phyloP scores from a whole-genome alignment of 2,888 invertebrate species.

The Vesta saturnalis region DNA sequence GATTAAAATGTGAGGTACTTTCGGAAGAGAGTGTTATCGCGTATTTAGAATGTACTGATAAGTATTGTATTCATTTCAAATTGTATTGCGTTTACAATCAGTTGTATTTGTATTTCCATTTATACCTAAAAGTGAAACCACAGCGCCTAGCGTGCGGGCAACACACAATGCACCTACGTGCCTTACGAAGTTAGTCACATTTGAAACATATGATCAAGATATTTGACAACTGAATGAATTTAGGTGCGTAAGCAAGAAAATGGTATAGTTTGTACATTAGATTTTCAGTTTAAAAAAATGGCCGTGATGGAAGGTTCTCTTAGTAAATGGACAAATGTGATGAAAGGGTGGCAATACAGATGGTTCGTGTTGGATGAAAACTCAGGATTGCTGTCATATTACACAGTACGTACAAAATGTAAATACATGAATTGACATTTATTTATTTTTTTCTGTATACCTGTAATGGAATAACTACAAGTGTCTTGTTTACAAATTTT shows the following conservation, averaged over 20 bases:
- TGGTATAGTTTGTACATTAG: conserved; percentile 15
- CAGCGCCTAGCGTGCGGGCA: conserved; percentile 13
- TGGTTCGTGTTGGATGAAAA: conserved; percentile 99
- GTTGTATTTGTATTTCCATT: not conserved
- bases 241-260: not conserved
- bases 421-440: not conserved
- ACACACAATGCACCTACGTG: not conserved
- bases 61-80: too few relatives aligned
- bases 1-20: too few relatives aligned
- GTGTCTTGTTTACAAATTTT: conserved; percentile 21
- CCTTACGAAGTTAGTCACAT: not conserved
- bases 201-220: conserved; percentile 3
- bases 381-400: conserved; percentile 95
- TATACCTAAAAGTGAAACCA: not conserved
- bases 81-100: too few relatives aligned
- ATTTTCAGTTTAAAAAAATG: conserved; percentile 54
- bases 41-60: too few relatives aligned
- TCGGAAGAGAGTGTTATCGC: too few relatives aligned
- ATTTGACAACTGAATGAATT: conserved; percentile 1
- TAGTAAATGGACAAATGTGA: conserved; percentile 98
- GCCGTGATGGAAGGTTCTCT: conserved; percentile 90
- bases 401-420: conserved; percentile 81
- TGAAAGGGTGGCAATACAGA: conserved; percentile 99
- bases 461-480: not conserved
- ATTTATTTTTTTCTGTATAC: not conserved